These are phyloP conservation scores for Leptodirus hochenwartii DNA, from an alignment of 2,888 invertebrate genomes.

Conservation along the genomic window DNA sequence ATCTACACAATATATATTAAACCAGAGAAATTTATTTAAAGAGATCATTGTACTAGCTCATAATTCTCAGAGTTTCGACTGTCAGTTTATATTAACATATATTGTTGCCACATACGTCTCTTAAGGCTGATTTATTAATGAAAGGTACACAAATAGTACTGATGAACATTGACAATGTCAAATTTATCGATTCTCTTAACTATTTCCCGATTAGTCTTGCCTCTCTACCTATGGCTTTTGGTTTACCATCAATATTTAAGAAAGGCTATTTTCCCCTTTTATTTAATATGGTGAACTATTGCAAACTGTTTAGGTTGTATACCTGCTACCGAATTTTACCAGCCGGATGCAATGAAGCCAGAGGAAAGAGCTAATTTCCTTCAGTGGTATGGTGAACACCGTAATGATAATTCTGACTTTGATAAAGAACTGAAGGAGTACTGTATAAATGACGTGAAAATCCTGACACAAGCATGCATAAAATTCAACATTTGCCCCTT, in stretches of 20 bases:
- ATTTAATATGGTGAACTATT: slow-evolving; percentile 11
- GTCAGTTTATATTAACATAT: slow-evolving; percentile 11
- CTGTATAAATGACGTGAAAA: slow-evolving; percentile 14
- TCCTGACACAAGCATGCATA: too few relatives aligned
- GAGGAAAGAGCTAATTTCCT: slow-evolving; percentile 8
- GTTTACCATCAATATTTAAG: slow-evolving; percentile 9
- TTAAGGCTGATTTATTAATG: slow-evolving; percentile 9
- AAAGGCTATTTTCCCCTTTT: slow-evolving; percentile 15
- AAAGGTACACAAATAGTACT: slow-evolving; percentile 10
- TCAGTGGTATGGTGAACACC: slow-evolving; percentile 9
- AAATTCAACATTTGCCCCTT: too few relatives aligned
- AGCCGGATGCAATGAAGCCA: slow-evolving; percentile 7
- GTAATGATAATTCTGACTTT: slow-evolving; percentile 14
- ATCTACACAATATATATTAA: slow-evolving; percentile 3
- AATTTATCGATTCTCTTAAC: slow-evolving; percentile 16
- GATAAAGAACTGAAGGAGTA: slow-evolving; percentile 15
- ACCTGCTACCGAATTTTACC: slow-evolving; percentile 9
- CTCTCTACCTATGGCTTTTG: slow-evolving; percentile 12
- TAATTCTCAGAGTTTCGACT: slow-evolving; percentile 10
- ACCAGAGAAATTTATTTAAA: slow-evolving; percentile 8
- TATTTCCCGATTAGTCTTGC: slow-evolving; percentile 14
- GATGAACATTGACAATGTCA: slow-evolving; percentile 9
- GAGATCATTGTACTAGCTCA: slow-evolving; percentile 9
- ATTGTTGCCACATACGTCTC: slow-evolving; percentile 7
- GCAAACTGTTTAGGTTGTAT: slow-evolving; percentile 10